Evolutionary conservation across 2,888 invertebrate species (phyloP), one percentile per base, ranked within the genome.

Genomic region (Gerosis bhagava): DNA sequence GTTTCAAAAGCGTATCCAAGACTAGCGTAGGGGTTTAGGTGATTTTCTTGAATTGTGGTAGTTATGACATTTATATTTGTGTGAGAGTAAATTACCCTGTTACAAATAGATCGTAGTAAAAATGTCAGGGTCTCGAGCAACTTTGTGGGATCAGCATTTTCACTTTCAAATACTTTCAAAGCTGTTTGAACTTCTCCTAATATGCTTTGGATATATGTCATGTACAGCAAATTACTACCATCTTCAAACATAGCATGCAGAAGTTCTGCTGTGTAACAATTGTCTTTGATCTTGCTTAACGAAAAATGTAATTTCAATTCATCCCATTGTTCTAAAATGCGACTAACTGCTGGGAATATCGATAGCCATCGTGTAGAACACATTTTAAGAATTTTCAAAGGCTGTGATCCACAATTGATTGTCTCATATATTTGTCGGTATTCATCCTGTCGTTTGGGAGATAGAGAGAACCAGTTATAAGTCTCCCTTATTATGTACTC

Each of bases 401-500:
- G 19, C 6, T 3, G 4, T 19, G 3, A 3, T 19, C 19, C 19
- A 19, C 19, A 19, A 6, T 19, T 19, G 6, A 19, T 19, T 5
- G 6, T 3, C 19, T 19, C 34, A 34, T 11, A 34, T 1, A 34
- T 19, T 21, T 34, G n/a, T 21, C 3, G 3, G 11, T 31, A 37
- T 26, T 25, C 13, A 12, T 32, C 16, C 34, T 17, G 12, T 2
- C 36, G 16, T 25, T 49, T 37, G 8, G 42, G 19, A 12, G 48
- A 49, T 3, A 29, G 6, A 10, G 31, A 42, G 24, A 49, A 49
- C 42, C 42, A 49, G 1, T 43, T 43, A 37, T 39, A 43, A 10
- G 19, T 43, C 36, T 43, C 37, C 26, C 49, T 24, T 6, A 34
- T 7, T 16, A 44, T 19, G 24, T 17, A 49, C 13, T 44, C 29